Base-by-base conservation (phyloP, 2,113 vertebrate species). In the Alligator sinensis region DNA sequence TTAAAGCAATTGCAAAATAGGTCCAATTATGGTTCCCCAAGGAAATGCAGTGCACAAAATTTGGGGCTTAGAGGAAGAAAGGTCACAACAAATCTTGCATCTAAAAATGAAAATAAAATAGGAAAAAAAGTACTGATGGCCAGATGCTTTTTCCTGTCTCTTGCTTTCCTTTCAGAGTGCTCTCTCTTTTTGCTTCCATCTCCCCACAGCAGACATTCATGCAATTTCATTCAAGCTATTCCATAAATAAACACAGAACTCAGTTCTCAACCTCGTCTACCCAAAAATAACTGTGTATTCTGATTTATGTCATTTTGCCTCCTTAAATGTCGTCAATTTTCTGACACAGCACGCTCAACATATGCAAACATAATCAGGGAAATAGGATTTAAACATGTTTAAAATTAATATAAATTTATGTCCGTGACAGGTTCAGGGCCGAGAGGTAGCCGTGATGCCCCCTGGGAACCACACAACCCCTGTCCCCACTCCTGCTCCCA, bases 11-110 rank as follows among this genome's bases (percentile, higher is more conserved):
- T 77, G 61, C 80, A 4, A 5, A 1, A 18, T 74, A 91, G 66
- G 86, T 79, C 30, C 89, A 88, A 55, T 9, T 47, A 61, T 14
- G 61, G 57, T 55, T 79, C 94, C 91, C 95, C 88, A 22, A 95
- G 91, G 90, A 96, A 89, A 96, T 12, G 57, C 63, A 89, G 27
- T 16, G 47, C 4, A 15, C 21, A 58, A 68, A 70, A 87, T 94
- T 94, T 82, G 17, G 75, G 92, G 88, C 80, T 85, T 70, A 76
- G 77, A 94, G 87, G 88, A 76, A 80, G 90, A 60, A 58, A 70
- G 61, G 57, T 70, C 21, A 54, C 82, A 47, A 60, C 19, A 60
- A 5, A 24, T 66, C 22, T 75, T 68, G 63, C 61, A 6, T 1
- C 1, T 38, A 72, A 70, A 21, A 68, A 9, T 19, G 14, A 24